Percentiles rank a stretch among this genome's conserved stretches.
Conservation (phyloP, 2,797 vertebrate species). For the Gymnoscopelus braueri region DNA sequence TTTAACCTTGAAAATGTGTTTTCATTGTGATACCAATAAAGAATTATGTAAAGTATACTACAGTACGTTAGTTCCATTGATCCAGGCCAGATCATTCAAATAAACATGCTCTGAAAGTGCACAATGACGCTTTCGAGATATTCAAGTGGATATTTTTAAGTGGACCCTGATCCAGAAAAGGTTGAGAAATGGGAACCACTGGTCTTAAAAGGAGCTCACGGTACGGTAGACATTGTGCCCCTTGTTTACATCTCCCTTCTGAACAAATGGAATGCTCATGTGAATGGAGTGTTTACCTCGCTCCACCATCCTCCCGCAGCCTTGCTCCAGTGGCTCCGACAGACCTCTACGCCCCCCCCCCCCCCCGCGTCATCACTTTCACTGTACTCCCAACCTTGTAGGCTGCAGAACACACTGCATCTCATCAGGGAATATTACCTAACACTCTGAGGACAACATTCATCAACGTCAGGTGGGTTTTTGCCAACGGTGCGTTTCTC, state of each 20-base stretch:
- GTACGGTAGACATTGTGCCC: neutral
- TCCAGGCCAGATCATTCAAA: too few species aligned
- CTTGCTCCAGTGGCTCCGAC: constrained; percentile 34
- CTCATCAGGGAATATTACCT: constrained; percentile 78
- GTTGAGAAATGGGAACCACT: too few species aligned
- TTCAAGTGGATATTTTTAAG: neutral
- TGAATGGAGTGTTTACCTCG: constrained; percentile 17
- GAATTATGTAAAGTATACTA: too few species aligned
- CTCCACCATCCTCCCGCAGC: constrained; percentile 40
- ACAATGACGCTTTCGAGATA: too few species aligned
- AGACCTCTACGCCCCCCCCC: constrained; percentile 18
- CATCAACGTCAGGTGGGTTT: constrained; percentile 75
- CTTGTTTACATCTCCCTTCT: neutral
- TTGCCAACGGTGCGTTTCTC: constrained; percentile 75
- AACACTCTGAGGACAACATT: constrained; percentile 79
- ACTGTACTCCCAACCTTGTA: constrained; percentile 72
- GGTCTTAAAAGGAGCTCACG: neutral
- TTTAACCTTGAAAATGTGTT: too few species aligned
- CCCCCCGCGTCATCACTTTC: constrained; percentile 66
- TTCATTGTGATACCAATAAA: too few species aligned
- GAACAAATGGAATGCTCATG: constrained; percentile 28
- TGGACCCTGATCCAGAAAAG: too few species aligned
- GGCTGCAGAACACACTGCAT: constrained; percentile 58
- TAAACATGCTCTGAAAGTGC: too few species aligned
- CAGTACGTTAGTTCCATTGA: too few species aligned